phyloP scores from a whole-genome alignment of 92 coral and sea anemone genomes.

The Parazoanthus swiftii region DNA sequence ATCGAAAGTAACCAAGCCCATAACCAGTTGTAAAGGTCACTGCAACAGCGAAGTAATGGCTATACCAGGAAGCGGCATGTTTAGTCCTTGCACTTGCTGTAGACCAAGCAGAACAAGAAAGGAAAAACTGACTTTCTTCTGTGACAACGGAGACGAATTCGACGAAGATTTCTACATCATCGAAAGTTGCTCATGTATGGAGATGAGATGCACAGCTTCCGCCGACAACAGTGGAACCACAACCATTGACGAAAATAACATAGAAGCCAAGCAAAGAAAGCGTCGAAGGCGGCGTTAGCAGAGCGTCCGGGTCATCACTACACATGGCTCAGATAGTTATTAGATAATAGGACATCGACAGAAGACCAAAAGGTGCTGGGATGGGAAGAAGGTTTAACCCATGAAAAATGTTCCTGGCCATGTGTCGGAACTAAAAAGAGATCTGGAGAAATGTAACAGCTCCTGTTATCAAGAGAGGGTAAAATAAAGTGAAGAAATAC shows the following conservation, averaged over 20 bases:
- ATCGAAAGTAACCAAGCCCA: slow-evolving; percentile 31
- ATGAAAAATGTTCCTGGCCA: slow-evolving; percentile 25
- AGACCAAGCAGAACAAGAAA: slow-evolving; percentile 35
- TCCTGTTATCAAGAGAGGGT: slow-evolving; percentile 29
- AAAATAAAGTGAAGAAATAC: slow-evolving; percentile 2
- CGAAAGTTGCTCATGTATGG: slow-evolving; percentile 60
- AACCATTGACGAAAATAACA: slow-evolving; percentile 39
- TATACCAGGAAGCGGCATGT: slow-evolving; percentile 50
- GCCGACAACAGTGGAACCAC: slow-evolving; percentile 54
- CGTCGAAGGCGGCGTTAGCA: slow-evolving; percentile 51
- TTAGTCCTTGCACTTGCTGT: slow-evolving; percentile 59
- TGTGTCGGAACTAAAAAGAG: background rate
- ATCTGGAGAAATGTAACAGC: slow-evolving; percentile 24
- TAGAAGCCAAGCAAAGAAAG: slow-evolving; percentile 41
- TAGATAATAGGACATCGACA: slow-evolving; percentile 33
- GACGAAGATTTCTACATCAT: slow-evolving; percentile 55
- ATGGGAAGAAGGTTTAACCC: slow-evolving; percentile 31
- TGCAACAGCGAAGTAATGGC: slow-evolving; percentile 54
- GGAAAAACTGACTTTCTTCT: slow-evolving; percentile 37
- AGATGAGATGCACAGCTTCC: slow-evolving; percentile 42
- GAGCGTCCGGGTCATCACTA: background rate
- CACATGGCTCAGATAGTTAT: background rate
- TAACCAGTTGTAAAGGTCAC: slow-evolving; percentile 55
- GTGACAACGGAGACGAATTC: slow-evolving; percentile 33
- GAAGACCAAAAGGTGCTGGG: slow-evolving; percentile 39